Evolutionary conservation across 1,140 invertebrate species (phyloP).

Genomic region (Drosophila neocordata): DNA sequence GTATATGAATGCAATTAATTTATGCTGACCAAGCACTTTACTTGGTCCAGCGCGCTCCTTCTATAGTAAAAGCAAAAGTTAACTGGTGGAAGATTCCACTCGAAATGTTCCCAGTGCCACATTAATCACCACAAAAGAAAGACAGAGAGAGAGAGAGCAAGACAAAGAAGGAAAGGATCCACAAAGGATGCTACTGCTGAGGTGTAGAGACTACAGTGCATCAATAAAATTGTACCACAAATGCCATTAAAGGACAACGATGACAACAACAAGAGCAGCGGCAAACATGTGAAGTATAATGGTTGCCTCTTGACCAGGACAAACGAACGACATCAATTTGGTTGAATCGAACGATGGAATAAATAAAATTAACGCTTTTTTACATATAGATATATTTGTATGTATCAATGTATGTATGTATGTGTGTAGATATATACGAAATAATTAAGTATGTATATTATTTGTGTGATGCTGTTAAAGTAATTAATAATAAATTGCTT

Average conservation of each 20-base stretch:
- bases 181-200: not conserved
- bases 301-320: not conserved
- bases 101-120: constrained; percentile 2
- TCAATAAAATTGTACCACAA: constrained; percentile 60
- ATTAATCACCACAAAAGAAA: not conserved
- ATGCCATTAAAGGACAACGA: constrained; percentile 31
- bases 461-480: no score
- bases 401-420: not conserved
- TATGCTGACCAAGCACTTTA: constrained; percentile 58
- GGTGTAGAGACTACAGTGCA: constrained; percentile 39
- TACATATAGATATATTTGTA: not conserved
- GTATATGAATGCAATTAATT: constrained; percentile 65
- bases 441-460: no score
- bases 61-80: constrained; percentile 31
- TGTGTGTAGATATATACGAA: no score
- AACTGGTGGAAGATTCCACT: constrained; percentile 5
- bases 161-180: not conserved
- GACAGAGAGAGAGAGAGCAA: not conserved
- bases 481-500: no score
- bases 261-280: not conserved
- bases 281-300: constrained; percentile 1
- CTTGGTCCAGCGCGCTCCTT: constrained; percentile 10
- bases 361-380: not conserved
- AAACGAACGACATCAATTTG: not conserved
- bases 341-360: not conserved